Conservation (phyloP, 2,113 vertebrate genomes). For the Otocyon megalotis region DNA sequence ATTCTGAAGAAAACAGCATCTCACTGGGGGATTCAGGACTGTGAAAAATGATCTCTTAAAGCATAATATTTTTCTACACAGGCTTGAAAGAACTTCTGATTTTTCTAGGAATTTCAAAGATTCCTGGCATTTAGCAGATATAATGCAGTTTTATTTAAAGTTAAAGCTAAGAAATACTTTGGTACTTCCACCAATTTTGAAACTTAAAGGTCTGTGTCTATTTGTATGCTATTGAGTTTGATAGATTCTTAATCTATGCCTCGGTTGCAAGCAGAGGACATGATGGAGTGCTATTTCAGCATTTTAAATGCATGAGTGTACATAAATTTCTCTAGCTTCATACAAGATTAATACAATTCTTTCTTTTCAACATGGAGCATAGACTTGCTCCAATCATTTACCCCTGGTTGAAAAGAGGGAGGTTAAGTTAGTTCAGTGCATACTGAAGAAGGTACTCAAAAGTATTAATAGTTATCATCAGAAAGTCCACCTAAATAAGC, state of each 20-base stretch:
- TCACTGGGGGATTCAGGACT: neutral
- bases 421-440: neutral
- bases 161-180: constrained; percentile 8
- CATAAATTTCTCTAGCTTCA: neutral
- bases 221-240: neutral
- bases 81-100: constrained; percentile 23
- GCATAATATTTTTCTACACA: neutral
- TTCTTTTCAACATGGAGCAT: neutral
- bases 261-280: neutral
- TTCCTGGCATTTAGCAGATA: constrained; percentile 1
- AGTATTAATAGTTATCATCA: neutral
- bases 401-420: neutral
- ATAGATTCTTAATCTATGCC: neutral
- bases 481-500: neutral
- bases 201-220: neutral
- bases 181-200: neutral
- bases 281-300: neutral
- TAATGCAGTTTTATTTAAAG: constrained; percentile 44
- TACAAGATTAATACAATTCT: neutral
- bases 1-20: constrained; percentile 49
- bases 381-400: neutral
- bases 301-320: neutral
- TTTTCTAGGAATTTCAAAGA: constrained; percentile 51
- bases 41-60: constrained; percentile 47
- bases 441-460: neutral